Evolutionary conservation across 2,113 vertebrate species (phyloP).

Genomic region (Nesoenas mayeri): DNA sequence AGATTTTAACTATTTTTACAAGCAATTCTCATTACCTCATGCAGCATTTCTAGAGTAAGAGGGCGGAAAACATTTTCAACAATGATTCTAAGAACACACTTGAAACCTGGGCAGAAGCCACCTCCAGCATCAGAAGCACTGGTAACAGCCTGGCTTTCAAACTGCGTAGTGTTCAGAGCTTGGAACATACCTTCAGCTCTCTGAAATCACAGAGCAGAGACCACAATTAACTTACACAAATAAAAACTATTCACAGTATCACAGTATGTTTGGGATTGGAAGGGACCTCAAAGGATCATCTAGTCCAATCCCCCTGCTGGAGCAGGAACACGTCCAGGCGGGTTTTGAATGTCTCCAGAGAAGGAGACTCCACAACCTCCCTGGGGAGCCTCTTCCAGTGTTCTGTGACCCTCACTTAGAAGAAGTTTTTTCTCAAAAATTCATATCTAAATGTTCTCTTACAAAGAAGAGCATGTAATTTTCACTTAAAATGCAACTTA

Average conservation of each 20-base stretch:
- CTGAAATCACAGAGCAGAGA: slow-evolving; percentile 60
- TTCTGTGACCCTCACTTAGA: no score
- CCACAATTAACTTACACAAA: neutral
- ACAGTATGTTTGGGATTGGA: no score
- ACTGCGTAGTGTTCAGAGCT: slow-evolving; percentile 67
- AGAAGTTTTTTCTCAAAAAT: no score
- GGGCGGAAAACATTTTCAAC: slow-evolving; percentile 83
- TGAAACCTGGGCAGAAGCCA: slow-evolving; percentile 51
- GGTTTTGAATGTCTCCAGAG: no score
- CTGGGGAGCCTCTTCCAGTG: no score
- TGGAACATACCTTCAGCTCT: slow-evolving; percentile 73
- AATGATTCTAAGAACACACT: slow-evolving; percentile 82
- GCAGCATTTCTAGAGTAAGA: slow-evolving; percentile 81
- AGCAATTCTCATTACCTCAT: slow-evolving; percentile 78
- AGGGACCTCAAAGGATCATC: no score
- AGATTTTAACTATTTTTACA: neutral
- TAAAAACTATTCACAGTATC: neutral
- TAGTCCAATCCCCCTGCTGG: no score
- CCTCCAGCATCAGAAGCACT: slow-evolving; percentile 49
- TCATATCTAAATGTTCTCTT: neutral
- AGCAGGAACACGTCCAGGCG: no score
- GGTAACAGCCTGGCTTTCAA: slow-evolving; percentile 57
- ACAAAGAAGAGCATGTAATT: neutral
- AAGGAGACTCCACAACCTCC: no score
- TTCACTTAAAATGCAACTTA: neutral